Percentiles rank a stretch among this genome's conserved stretches.
Evolutionary conservation across 1,140 invertebrate genomes (phyloP).

Genomic region (Atta colombica): DNA sequence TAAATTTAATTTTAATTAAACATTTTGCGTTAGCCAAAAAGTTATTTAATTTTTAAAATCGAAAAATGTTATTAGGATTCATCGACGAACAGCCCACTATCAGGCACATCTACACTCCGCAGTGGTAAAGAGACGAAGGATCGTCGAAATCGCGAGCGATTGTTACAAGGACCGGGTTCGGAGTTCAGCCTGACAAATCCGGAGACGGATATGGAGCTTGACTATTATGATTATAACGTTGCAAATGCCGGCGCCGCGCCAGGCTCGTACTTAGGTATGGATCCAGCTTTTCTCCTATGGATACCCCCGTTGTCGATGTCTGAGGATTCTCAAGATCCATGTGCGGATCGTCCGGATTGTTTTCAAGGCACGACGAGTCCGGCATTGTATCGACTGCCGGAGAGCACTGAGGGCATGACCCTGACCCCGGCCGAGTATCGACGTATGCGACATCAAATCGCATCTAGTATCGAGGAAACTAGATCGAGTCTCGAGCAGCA

Average conservation of each 20-base stretch:
- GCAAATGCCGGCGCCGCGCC: constrained; percentile 93
- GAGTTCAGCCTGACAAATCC: constrained; percentile 92
- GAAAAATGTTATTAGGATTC: constrained; percentile 78
- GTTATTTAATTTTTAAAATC: not conserved
- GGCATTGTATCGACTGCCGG: constrained; percentile 66
- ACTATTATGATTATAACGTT: constrained; percentile 96
- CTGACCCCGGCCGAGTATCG: constrained; percentile 80
- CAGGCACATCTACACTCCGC: constrained; percentile 84
- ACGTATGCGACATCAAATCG: constrained; percentile 61
- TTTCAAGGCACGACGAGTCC: constrained; percentile 62
- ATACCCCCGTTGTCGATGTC: constrained; percentile 91
- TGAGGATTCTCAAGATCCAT: constrained; percentile 66
- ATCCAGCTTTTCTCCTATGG: constrained; percentile 95
- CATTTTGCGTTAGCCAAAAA: not conserved
- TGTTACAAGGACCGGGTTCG: constrained; percentile 90
- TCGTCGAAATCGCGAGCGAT: constrained; percentile 90
- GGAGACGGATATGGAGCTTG: constrained; percentile 92
- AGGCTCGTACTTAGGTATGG: constrained; percentile 94
- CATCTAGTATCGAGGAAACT: constrained; percentile 61
- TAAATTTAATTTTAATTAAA: not conserved
- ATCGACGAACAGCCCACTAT: constrained; percentile 88
- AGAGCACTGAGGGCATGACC: constrained; percentile 76
- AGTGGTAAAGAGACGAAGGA: constrained; percentile 92
- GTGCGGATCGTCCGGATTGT: constrained; percentile 57
- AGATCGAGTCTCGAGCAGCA: constrained; percentile 55